Percentiles rank a stretch among this genome's conserved stretches.
phyloP scores from a whole-genome alignment of 2,113 vertebrate genomes.

The Tautogolabrus adspersus region DNA sequence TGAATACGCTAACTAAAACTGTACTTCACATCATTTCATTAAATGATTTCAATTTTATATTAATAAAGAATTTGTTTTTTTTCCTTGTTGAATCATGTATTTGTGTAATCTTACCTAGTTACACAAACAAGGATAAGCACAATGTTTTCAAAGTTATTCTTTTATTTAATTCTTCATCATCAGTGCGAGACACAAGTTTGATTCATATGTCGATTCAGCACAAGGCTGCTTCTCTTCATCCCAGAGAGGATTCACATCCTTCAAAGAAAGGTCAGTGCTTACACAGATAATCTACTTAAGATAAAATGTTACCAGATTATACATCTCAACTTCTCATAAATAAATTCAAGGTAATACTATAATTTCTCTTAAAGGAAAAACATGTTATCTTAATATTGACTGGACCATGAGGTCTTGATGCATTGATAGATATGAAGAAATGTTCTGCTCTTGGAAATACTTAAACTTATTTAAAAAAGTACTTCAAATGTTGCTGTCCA shows the following conservation, averaged over 20 bases:
- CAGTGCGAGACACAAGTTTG: constrained; percentile 69
- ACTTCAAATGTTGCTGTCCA: background rate
- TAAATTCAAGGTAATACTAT: background rate
- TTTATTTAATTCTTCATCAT: constrained; percentile 50
- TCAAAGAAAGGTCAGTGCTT: constrained; percentile 59
- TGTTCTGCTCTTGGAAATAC: background rate
- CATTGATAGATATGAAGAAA: background rate
- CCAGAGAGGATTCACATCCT: constrained; percentile 50
- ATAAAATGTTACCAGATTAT: constrained; percentile 9
- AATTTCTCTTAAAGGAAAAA: background rate
- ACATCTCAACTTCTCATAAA: background rate
- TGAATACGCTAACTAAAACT: background rate
- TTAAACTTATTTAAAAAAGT: background rate
- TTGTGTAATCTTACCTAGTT: background rate
- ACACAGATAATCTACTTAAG: background rate
- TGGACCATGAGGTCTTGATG: background rate
- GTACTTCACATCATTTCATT: background rate
- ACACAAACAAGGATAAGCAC: background rate
- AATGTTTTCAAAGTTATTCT: background rate
- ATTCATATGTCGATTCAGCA: constrained; percentile 66
- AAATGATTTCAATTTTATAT: no score
- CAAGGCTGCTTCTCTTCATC: constrained; percentile 69
- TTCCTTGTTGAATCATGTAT: background rate
- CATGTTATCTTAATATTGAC: background rate
- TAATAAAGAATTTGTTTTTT: background rate